Evolutionary conservation across 2,113 vertebrate genomes (phyloP), one percentile per base, ranked within the genome.

Genomic region (Calyptomena viridis): DNA sequence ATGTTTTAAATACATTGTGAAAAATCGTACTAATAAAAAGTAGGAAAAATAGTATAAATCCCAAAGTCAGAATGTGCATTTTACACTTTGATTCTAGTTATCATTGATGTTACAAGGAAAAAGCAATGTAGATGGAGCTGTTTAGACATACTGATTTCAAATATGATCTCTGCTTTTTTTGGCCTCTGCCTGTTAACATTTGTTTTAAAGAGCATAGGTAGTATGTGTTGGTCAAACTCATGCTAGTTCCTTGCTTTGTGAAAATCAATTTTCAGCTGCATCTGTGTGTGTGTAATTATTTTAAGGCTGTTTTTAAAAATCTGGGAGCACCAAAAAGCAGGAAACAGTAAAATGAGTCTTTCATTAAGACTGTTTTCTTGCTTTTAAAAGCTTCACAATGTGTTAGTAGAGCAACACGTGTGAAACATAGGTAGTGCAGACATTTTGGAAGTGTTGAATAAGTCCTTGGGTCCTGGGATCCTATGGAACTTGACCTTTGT

Each of bases 181-280:
- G 0, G 12, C 22, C 40, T 76, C 23, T 75, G 18, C 31, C 8
- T 4, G 0, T 74, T 92, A 9, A 69, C 14, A 3, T 0, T 49
- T 21, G 3, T 40, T 66, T 87, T 53, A 75, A 46, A 90, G 20
- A 85, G 10, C 31, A 37, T 15, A 40, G 21, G 14, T 31, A 42
- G 20, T 62, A 53, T 23, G n/a, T 60, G 9, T 81, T 50, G 14
- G 12, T 55, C 35, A 63, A 84, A 68, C 16, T 55, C 39, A 37
- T 25, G 16, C 40, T 80, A 46, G 25, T 58, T 87, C 58, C 24
- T 79, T 35, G 22, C 39, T 78, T 40, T 72, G 22, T 74, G 31
- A 49, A 80, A 74, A 74, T 40, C 28, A 62, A 6, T 31, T 73
- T 77, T n/a, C 11, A 71, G 14, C 50, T 60, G 17, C 5, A 1